Conservation (phyloP, 2,888 invertebrate genomes). For the Phyto melanocephala region DNA sequence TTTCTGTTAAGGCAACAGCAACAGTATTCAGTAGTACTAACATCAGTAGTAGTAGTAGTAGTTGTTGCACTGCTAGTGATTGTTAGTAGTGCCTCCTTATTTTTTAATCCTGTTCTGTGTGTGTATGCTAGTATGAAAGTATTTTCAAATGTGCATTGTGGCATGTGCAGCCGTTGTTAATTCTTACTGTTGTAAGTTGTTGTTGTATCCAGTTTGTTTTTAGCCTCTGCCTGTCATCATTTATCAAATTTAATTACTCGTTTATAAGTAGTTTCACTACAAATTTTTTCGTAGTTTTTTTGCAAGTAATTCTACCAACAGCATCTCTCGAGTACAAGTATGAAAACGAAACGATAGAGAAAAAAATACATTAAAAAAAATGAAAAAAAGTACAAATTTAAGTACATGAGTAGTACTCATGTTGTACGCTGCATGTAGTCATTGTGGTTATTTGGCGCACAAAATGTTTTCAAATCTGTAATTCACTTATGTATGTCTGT, state of each 20-base stretch:
- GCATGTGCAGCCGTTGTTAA: conserved; percentile 28
- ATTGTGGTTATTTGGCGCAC: conserved; percentile 54
- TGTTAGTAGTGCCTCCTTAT: conserved; percentile 35
- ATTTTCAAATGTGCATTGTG: neutral
- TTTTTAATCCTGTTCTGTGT: conserved; percentile 40
- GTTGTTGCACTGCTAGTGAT: neutral
- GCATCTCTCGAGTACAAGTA: conserved; percentile 20
- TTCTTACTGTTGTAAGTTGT: conserved; percentile 13
- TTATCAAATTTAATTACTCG: conserved; percentile 67
- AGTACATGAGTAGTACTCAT: conserved; percentile 50
- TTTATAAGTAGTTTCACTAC: conserved; percentile 58
- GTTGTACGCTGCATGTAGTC: conserved; percentile 47
- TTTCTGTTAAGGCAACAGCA: neutral
- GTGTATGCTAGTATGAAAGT: neutral
- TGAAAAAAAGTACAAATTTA: neutral
- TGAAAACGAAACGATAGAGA: neutral
- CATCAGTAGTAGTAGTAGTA: neutral
- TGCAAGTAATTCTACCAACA: conserved; percentile 32
- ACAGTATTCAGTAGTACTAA: neutral
- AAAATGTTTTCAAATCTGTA: conserved; percentile 32
- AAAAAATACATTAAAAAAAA: neutral
- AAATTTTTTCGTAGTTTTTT: neutral
- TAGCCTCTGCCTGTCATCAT: conserved; percentile 60
- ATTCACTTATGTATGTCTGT: neutral
- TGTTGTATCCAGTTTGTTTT: conserved; percentile 18